phyloP scores from a whole-genome alignment of 2,797 vertebrate genomes.

The Hydrolagus colliei region DNA sequence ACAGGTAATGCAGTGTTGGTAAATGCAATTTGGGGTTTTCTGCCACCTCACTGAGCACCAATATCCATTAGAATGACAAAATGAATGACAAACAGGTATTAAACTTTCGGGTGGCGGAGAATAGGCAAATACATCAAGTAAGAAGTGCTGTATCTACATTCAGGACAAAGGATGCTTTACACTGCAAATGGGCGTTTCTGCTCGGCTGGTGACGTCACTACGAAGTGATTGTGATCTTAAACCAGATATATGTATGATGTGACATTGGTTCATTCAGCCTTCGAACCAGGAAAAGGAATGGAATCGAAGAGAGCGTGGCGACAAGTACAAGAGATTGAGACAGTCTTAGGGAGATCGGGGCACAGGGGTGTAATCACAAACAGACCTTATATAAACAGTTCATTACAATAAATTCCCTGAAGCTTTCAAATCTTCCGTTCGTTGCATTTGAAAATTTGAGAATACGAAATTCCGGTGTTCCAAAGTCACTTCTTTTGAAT shows the following conservation, averaged over 20 bases:
- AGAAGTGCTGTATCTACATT: background rate
- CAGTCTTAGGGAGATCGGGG: background rate
- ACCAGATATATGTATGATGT: background rate
- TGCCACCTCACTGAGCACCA: background rate
- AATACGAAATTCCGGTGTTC: background rate
- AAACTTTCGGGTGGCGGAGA: background rate
- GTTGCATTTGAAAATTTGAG: slow-evolving; percentile 30
- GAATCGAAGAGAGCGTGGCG: background rate
- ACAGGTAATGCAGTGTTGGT: background rate
- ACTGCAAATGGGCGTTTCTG: background rate
- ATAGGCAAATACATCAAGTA: background rate
- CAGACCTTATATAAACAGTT: slow-evolving; percentile 20
- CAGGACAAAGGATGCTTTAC: background rate
- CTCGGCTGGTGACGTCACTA: background rate
- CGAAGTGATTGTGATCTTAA: background rate
- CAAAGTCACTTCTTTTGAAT: background rate
- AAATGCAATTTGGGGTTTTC: background rate
- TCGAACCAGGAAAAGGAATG: background rate
- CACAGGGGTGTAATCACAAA: background rate
- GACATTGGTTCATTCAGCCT: background rate
- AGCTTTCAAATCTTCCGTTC: slow-evolving; percentile 26
- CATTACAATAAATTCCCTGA: slow-evolving; percentile 32
- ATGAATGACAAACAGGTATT: background rate
- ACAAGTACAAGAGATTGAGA: background rate
- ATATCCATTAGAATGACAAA: background rate